Conservation (phyloP, 2,113 vertebrate species). For the human (Homo sapiens) region GRCh38 chr3:170708501-170709000, state of each 20-base stretch:
- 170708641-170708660: no score
- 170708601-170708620: no score
- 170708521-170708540: no score
- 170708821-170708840: background rate
- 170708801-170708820: background rate
- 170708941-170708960: background rate
- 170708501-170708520: no score
- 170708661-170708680: no score
- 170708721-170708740: background rate
- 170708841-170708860: background rate
- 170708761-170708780: background rate
- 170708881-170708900: background rate
- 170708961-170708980: background rate
- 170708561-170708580: no score
- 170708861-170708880: slow-evolving; percentile 18
- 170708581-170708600: no score
- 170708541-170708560: no score
- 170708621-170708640: no score
- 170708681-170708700: no score
- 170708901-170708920: background rate
- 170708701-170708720: background rate
- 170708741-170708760: background rate
- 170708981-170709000: slow-evolving; percentile 29
- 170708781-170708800: slow-evolving; percentile 9
- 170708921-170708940: background rate